Conservation (phyloP, 2,888 invertebrate species). For the Xylota sylvarum region DNA sequence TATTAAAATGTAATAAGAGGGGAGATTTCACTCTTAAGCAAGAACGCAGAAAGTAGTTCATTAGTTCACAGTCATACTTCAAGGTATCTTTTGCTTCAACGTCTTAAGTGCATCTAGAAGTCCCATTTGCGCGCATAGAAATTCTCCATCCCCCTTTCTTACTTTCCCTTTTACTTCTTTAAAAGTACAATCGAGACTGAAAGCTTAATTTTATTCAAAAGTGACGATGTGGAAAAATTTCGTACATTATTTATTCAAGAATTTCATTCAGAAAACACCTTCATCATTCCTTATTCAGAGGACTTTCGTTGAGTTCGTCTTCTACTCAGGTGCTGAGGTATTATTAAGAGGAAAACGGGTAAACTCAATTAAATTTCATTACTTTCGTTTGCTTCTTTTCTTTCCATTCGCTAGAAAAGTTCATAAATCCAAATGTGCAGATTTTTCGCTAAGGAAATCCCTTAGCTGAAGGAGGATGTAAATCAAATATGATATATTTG, state of each 20-base stretch:
- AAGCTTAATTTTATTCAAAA: constrained; percentile 53
- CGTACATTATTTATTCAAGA: constrained; percentile 59
- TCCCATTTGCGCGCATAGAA: neutral
- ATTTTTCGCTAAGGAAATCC: neutral
- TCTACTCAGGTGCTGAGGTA: neutral
- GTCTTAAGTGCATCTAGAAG: neutral
- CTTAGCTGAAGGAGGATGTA: neutral
- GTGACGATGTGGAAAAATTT: constrained; percentile 58
- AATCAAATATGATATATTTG: neutral
- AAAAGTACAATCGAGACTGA: constrained; percentile 8
- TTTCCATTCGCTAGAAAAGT: neutral
- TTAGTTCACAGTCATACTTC: constrained; percentile 1
- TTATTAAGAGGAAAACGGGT: constrained; percentile 16
- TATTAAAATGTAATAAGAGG: neutral
- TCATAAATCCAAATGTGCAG: neutral
- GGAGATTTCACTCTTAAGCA: neutral
- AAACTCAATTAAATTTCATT: constrained; percentile 55
- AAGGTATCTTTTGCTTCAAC: neutral
- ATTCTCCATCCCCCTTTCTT: neutral
- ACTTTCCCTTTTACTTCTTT: neutral
- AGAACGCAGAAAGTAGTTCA: neutral
- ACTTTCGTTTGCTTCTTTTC: constrained; percentile 13
- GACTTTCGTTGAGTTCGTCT: constrained; percentile 4
- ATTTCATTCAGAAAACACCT: constrained; percentile 49
- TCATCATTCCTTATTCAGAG: constrained; percentile 52